A percentile compares a stretch with the other conserved stretches of the same genome.
Conservation (phyloP, 2,888 invertebrate genomes). For the Entomobrya multifasciata region DNA sequence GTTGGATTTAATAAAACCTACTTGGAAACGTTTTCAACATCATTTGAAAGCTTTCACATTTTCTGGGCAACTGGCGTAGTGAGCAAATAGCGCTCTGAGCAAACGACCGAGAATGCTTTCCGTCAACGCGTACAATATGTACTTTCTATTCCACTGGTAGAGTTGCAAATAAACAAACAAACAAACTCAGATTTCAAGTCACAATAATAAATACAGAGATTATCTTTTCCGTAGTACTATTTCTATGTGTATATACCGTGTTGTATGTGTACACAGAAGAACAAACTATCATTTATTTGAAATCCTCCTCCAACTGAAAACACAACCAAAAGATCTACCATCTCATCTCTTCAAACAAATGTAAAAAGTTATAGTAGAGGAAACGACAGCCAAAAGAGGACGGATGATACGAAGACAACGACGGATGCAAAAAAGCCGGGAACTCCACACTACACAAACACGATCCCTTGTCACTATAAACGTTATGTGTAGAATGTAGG, state of each 20-base stretch:
- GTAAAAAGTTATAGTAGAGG: not conserved
- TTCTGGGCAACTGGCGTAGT: too few relatives aligned
- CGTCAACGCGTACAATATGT: too few relatives aligned
- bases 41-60: too few relatives aligned
- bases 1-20: too few relatives aligned
- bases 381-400: constrained; percentile 13
- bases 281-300: constrained; percentile 41
- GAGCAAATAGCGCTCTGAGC: too few relatives aligned
- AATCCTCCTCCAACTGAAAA: constrained; percentile 38
- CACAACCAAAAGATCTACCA: constrained; percentile 24
- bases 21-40: too few relatives aligned
- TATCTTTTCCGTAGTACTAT: not conserved
- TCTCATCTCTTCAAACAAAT: constrained; percentile 6
- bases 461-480: not conserved
- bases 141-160: not conserved
- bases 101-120: too few relatives aligned
- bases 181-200: constrained; percentile 18
- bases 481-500: not conserved
- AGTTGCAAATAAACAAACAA: not conserved
- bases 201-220: not conserved
- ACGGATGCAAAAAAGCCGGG: constrained; percentile 48
- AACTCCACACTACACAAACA: not conserved
- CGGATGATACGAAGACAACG: constrained; percentile 17
- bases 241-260: not conserved
- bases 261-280: constrained; percentile 47